phyloP scores from a whole-genome alignment of 2,113 vertebrate species.

The Scomber colias region DNA sequence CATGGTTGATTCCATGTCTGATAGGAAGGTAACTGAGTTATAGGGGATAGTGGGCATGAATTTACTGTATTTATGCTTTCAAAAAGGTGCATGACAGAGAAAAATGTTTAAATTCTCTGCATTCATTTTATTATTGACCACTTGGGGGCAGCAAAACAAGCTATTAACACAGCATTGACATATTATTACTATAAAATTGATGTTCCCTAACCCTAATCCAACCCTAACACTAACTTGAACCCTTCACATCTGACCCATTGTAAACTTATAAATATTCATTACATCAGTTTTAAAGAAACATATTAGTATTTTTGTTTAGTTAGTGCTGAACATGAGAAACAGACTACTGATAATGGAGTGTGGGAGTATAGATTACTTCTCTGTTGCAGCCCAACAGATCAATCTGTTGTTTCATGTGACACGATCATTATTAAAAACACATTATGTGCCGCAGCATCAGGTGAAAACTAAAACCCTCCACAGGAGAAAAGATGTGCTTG shows the following conservation, averaged over 20 bases:
- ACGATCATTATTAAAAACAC: not conserved
- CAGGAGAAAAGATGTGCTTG: not conserved
- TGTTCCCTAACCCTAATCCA: too few relatives aligned
- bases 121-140: too few relatives aligned
- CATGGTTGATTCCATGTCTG: too few relatives aligned
- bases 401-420: slow-evolving; percentile 17
- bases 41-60: too few relatives aligned
- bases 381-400: slow-evolving; percentile 12
- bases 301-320: not conserved
- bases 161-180: too few relatives aligned
- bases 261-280: not conserved
- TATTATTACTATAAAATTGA: too few relatives aligned
- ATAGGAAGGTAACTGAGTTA: too few relatives aligned
- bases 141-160: too few relatives aligned
- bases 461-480: slow-evolving; percentile 4
- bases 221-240: too few relatives aligned
- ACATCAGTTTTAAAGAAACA: slow-evolving; percentile 11
- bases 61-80: too few relatives aligned
- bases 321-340: not conserved
- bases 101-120: too few relatives aligned
- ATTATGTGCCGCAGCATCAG: not conserved
- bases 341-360: slow-evolving; percentile 2
- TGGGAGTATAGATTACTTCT: slow-evolving; percentile 36
- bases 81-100: too few relatives aligned
- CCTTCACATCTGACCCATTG: not conserved